Base-by-base conservation (phyloP, 2,113 vertebrate genomes). In the Dunckerocampus dactyliophorus region DNA sequence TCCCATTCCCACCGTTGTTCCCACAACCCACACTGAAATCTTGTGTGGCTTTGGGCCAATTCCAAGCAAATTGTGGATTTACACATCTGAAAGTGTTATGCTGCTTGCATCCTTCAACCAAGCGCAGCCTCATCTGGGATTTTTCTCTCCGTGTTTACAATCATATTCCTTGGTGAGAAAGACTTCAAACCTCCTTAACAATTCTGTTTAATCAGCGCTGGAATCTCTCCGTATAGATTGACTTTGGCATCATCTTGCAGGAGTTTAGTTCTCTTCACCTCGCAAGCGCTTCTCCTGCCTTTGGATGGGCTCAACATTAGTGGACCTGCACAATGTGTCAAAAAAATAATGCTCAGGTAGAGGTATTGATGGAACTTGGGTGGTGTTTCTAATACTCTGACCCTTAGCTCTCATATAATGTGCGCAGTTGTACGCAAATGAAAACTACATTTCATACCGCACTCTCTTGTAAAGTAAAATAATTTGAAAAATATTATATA, bases 181-280 rank as follows among this genome's bases (percentile, higher is more conserved):
- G 82, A 89, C 88, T 88, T 91, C 85, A 90, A 88, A 89, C 86
- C 79, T 88, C 81, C 86, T 92, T 87, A 87, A 86, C 84, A 89
- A 91, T 91, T 91, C 90, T 88, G 89, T 92, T 92, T 92, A 88
- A 91, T 92, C 88, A 90, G 87, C 64, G 75, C 81, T 88, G 85
- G 84, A 88, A 84, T 88, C 77, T 81, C 85, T 88, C 85, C 77
- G 83, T 87, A 89, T 89, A 85, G 86, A 90, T 90, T 82, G 85
- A 87, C 89, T 89, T 90, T 88, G 88, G 90, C 88, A 86, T 78
- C 83, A 88, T 88, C 83, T 88, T 84, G 78, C 84, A 84, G 77
- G 81, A 85, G 84, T 71, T 80, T 75, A 79, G 77, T 75, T 82
- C 85, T 34, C 31, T 34, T 82, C 80, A 88, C 82, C 83, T 91